Evolutionary conservation across 2,113 vertebrate genomes (phyloP).

Genomic region (Furnarius figulus): DNA sequence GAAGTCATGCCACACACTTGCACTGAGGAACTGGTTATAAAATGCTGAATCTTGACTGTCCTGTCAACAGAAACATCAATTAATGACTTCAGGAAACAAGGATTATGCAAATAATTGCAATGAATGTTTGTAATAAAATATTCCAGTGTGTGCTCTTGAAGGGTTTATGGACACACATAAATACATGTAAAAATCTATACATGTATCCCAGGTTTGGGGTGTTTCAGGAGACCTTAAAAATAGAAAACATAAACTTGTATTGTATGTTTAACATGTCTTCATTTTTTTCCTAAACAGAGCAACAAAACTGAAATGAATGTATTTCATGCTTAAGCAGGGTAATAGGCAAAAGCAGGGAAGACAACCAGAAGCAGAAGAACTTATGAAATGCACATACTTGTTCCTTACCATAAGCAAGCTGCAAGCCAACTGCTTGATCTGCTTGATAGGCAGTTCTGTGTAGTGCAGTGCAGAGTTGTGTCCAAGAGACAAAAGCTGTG

Average conservation of each 20-base stretch:
- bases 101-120: neutral
- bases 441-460: too few relatives aligned
- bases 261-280: neutral
- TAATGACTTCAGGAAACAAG: neutral
- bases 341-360: neutral
- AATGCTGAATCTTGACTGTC: neutral
- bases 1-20: neutral
- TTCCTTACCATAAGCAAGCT: neutral
- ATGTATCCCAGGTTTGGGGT: neutral
- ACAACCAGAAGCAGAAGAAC: neutral
- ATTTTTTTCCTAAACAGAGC: neutral
- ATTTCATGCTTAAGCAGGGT: neutral
- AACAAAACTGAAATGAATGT: neutral
- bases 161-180: accelerated
- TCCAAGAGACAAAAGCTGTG: neutral
- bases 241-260: neutral
- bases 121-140: neutral
- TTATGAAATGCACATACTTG: neutral
- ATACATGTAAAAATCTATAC: neutral
- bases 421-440: neutral
- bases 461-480: neutral
- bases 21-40: neutral
- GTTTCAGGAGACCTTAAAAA: neutral
- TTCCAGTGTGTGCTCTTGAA: neutral
- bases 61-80: neutral